Evolutionary conservation across 2,888 invertebrate species (phyloP).

Genomic region (Stratiomys singularior): DNA sequence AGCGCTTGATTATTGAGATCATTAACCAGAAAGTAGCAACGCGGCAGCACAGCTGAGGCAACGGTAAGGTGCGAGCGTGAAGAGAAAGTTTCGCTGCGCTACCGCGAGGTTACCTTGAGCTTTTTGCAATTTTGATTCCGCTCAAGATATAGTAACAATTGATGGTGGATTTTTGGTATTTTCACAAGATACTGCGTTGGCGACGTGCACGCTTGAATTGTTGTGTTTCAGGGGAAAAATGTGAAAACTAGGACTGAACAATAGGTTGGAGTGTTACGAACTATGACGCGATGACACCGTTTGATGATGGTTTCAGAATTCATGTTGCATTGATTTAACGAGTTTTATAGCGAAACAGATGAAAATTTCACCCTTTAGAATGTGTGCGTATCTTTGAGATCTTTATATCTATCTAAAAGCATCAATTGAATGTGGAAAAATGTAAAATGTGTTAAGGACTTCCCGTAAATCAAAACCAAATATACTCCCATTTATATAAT

Average conservation of each 20-base stretch:
- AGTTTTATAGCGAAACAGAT: no score
- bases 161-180: not conserved
- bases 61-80: conserved; percentile 21
- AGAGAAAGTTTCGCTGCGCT: conserved; percentile 37
- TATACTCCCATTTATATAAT: no score
- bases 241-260: not conserved
- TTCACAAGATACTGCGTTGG: not conserved
- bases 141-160: conserved; percentile 7
- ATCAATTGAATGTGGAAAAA: no score
- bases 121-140: conserved; percentile 36
- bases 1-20: conserved; percentile 26
- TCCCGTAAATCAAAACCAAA: no score
- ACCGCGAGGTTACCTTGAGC: conserved; percentile 36
- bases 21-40: conserved; percentile 39
- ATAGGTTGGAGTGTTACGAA: no score
- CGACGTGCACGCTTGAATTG: not conserved
- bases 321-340: no score
- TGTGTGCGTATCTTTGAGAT: no score
- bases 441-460: no score
- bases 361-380: no score
- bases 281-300: no score
- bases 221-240: not conserved
- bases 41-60: conserved; percentile 8
- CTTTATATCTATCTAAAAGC: no score
- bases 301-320: no score